Evolutionary conservation across 1,140 invertebrate species (phyloP).

Genomic region (Musca vetustissima): DNA sequence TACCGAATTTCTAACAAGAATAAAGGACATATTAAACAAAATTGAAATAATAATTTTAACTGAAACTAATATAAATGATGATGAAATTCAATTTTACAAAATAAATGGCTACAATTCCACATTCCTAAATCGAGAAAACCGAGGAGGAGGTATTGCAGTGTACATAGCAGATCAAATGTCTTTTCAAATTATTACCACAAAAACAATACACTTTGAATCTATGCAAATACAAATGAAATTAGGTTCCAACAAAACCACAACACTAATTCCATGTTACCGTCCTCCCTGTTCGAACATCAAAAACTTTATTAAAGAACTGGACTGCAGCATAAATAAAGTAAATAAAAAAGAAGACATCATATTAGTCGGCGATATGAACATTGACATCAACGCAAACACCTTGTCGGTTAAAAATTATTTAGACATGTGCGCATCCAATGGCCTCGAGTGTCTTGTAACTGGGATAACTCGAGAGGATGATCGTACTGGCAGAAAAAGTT

Average conservation of each 20-base stretch:
- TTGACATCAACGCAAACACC: not conserved
- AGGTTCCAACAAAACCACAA: not conserved
- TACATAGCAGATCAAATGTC: not conserved
- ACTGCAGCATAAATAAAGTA: not conserved
- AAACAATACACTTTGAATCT: not conserved
- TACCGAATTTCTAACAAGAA: not conserved
- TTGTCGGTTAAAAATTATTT: not conserved
- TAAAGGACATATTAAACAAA: not conserved
- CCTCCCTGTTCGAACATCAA: not conserved
- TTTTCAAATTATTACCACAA: not conserved
- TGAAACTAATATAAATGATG: not conserved
- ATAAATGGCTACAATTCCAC: not conserved
- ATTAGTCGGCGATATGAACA: not conserved
- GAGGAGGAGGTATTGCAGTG: not conserved
- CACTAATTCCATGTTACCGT: not conserved
- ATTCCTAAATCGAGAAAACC: not conserved
- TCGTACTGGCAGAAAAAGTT: not conserved
- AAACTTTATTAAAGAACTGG: not conserved
- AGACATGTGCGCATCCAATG: not conserved
- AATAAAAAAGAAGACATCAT: not conserved
- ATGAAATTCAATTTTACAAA: not conserved
- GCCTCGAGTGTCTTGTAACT: not conserved
- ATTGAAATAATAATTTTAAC: not conserved
- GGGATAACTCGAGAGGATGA: not conserved
- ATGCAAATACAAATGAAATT: not conserved